Percentiles rank a stretch among this genome's conserved stretches.
phyloP scores from a whole-genome alignment of 1,140 invertebrate genomes.

The Caligus rogercresseyi region DNA sequence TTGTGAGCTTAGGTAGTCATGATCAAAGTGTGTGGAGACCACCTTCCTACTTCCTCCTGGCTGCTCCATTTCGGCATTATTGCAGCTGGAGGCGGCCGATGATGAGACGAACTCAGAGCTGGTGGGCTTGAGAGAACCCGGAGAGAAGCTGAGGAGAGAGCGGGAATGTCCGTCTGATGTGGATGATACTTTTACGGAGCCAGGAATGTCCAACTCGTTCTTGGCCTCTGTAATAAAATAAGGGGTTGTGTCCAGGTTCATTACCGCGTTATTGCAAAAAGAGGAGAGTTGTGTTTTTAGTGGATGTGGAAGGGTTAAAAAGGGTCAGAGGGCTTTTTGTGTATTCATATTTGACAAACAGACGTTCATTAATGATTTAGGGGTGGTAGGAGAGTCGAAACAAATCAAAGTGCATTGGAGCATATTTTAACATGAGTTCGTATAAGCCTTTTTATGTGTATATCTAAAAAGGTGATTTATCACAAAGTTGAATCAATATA shows the following conservation, averaged over 20 bases:
- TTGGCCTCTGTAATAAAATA: background rate
- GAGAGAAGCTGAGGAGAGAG: slow-evolving; percentile 8
- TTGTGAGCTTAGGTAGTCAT: slow-evolving; percentile 9
- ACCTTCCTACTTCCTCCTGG: background rate
- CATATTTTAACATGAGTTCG: no score
- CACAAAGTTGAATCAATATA: no score
- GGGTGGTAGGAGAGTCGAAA: no score
- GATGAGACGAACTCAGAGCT: background rate
- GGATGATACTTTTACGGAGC: background rate
- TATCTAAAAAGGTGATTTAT: no score
- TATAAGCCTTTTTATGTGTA: no score
- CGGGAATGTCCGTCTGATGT: background rate
- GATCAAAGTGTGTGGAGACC: background rate
- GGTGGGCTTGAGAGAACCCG: background rate
- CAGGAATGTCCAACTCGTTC: background rate
- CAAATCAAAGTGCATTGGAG: no score
- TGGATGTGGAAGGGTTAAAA: no score
- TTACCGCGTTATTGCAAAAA: no score
- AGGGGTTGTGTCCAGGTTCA: background rate
- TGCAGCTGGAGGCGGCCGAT: background rate
- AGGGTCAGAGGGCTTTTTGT: no score
- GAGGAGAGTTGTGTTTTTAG: no score
- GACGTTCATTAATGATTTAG: no score
- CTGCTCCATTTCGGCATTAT: background rate
- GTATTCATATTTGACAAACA: no score